Percentiles rank a stretch among this genome's conserved stretches.
Conservation (phyloP, 2,113 vertebrate species). For the Nestor notabilis region DNA sequence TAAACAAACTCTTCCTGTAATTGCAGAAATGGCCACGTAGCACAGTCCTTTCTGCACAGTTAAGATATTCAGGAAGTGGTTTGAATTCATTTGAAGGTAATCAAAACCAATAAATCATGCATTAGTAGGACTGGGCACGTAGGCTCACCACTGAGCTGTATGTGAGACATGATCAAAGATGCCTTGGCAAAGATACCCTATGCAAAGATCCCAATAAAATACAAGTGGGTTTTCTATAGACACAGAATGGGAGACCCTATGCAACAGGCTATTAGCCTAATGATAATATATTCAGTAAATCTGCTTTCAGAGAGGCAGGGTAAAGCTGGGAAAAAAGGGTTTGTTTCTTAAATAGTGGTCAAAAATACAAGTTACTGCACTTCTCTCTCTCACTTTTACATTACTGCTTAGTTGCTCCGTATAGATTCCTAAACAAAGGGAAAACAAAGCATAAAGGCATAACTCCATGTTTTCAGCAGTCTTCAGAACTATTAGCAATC, state of each 20-base stretch:
- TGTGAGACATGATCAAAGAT: not conserved
- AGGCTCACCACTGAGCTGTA: too few relatives aligned
- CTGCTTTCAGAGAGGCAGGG: not conserved
- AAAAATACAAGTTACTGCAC: not conserved
- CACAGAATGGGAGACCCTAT: not conserved
- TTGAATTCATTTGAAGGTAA: not conserved
- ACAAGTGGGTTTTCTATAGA: not conserved
- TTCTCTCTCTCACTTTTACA: not conserved
- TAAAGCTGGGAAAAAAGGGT: rapidly evolving
- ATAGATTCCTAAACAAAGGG: not conserved
- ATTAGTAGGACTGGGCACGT: not conserved
- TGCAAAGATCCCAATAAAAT: not conserved
- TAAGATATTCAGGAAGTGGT: not conserved
- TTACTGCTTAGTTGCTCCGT: not conserved
- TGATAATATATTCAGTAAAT: not conserved
- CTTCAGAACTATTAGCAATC: not conserved
- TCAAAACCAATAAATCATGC: rapidly evolving
- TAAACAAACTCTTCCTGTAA: not conserved
- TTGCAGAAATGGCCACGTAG: not conserved
- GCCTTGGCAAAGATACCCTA: not conserved
- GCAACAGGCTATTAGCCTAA: not conserved
- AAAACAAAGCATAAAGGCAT: not conserved
- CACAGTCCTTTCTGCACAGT: not conserved
- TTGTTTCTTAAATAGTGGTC: not conserved
- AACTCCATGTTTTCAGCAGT: not conserved